A percentile compares a stretch with the other conserved stretches of the same genome.
These are phyloP conservation scores for Vipera ursinii DNA, from an alignment of 2,797 vertebrate species.

Conservation along the genomic window DNA sequence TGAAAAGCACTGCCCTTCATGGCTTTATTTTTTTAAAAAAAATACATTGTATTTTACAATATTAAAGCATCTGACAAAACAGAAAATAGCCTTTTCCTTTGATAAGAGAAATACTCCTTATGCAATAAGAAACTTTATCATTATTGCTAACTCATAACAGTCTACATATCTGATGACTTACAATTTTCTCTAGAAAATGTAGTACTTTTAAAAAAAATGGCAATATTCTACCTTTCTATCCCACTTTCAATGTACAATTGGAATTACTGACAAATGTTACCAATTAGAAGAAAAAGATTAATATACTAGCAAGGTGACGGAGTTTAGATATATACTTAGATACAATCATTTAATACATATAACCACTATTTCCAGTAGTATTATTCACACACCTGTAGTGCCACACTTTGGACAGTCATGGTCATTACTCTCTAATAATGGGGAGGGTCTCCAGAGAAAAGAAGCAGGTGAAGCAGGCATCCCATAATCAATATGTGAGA, in stretches of 20 bases:
- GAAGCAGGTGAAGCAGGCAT: slow-evolving; percentile 33
- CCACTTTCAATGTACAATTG: not conserved
- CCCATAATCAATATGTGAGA: not conserved
- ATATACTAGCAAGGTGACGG: not conserved
- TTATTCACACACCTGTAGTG: slow-evolving; percentile 78
- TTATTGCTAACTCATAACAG: accelerated
- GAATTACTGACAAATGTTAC: not conserved
- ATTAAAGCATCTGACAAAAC: not conserved
- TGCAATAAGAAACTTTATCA: accelerated
- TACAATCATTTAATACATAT: not conserved
- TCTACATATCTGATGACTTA: accelerated
- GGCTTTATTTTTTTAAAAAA: not conserved
- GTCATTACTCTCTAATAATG: slow-evolving; percentile 74
- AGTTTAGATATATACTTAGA: not conserved
- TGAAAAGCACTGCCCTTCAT: not conserved
- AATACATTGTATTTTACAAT: not conserved
- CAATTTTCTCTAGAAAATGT: not conserved
- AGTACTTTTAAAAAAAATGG: accelerated
- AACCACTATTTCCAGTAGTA: not conserved
- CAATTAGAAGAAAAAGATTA: not conserved
- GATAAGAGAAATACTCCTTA: not conserved
- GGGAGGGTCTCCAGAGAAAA: not conserved
- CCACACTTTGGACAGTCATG: slow-evolving; percentile 86
- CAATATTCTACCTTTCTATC: not conserved
- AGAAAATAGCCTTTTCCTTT: not conserved